These are phyloP conservation scores for Romanogobio albipinnatus DNA, from an alignment of 2,113 vertebrate genomes.

Conservation along the genomic window DNA sequence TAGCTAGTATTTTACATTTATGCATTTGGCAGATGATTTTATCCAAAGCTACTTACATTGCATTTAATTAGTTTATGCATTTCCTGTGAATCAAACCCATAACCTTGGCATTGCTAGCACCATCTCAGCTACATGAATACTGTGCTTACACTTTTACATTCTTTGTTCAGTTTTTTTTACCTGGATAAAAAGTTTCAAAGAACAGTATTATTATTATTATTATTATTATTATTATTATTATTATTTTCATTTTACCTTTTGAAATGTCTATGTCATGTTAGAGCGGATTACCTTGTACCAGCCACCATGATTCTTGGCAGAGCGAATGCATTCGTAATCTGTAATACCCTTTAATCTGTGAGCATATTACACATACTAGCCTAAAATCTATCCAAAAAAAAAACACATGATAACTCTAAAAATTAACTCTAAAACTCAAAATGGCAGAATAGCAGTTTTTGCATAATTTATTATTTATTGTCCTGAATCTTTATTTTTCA, in stretches of 20 bases:
- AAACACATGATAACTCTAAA: not conserved
- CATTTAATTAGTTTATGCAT: not conserved
- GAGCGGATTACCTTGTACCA: not conserved
- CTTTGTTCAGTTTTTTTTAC: not conserved
- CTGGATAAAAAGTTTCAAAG: not conserved
- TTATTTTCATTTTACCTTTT: not conserved
- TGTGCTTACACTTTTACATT: not conserved
- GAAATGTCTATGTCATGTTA: not conserved
- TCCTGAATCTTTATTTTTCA: slow-evolving; percentile 41
- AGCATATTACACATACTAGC: slow-evolving; percentile 1
- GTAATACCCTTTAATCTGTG: not conserved
- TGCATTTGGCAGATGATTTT: not conserved
- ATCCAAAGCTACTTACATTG: not conserved
- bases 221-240: not conserved
- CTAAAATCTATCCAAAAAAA: not conserved
- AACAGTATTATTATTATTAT: not conserved
- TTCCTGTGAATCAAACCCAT: not conserved
- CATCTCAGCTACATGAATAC: not conserved
- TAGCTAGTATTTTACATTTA: not conserved
- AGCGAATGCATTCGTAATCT: not conserved
- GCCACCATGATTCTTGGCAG: not conserved
- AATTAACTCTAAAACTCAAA: not conserved
- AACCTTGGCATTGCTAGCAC: not conserved
- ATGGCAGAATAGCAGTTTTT: not conserved
- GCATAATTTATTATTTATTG: slow-evolving; percentile 2